Evolutionary conservation across 2,797 vertebrate species (phyloP).

Genomic region (Acestrorhynchus altus): DNA sequence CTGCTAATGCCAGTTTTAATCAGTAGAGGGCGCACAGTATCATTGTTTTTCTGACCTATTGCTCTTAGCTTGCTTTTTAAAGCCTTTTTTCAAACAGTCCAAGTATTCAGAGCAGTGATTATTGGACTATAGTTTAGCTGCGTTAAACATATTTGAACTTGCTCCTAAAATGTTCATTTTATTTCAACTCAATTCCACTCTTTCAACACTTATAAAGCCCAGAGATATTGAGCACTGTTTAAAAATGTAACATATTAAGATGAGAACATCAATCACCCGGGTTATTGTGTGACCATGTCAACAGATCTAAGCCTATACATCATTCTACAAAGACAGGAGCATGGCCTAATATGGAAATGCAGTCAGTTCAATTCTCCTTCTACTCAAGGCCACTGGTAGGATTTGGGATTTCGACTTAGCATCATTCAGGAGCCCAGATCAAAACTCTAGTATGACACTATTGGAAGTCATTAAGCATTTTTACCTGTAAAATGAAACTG

Average conservation of each 20-base stretch:
- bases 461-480: not conserved
- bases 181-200: not conserved
- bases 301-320: not conserved
- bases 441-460: not conserved
- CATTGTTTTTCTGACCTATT: not conserved
- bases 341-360: not conserved
- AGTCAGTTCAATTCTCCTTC: too few relatives aligned
- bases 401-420: not conserved
- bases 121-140: not conserved
- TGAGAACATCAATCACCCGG: too few relatives aligned
- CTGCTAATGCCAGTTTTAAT: not conserved
- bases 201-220: too few relatives aligned
- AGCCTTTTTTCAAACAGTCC: not conserved
- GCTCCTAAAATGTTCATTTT: not conserved
- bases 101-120: not conserved
- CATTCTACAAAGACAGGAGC: not conserved
- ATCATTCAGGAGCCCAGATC: not conserved
- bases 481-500: not conserved
- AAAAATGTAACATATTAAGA: too few relatives aligned
- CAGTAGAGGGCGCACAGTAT: slow-evolving; percentile 24
- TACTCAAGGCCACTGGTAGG: not conserved
- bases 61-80: not conserved
- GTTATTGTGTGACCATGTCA: not conserved
- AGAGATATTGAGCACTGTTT: too few relatives aligned
- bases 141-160: not conserved